These are phyloP conservation scores for Laodelphax striatellus DNA, from an alignment of 1,140 invertebrate genomes.

Conservation along the genomic window DNA sequence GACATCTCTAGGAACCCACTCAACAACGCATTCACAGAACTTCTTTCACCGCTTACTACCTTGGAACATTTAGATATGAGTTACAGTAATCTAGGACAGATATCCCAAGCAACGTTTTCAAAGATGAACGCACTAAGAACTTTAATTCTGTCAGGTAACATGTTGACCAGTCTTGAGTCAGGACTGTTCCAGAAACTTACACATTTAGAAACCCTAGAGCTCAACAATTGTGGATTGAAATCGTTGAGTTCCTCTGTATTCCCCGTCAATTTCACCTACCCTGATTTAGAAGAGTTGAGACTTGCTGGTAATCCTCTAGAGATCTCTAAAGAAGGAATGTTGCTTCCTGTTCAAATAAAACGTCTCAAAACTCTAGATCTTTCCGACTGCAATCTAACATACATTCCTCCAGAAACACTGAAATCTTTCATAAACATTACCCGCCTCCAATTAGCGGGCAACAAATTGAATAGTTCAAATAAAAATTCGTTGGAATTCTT, in stretches of 20 bases:
- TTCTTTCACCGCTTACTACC: constrained; percentile 50
- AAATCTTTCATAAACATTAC: constrained; percentile 47
- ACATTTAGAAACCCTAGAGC: constrained; percentile 48
- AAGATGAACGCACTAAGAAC: constrained; percentile 54
- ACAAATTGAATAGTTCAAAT: constrained; percentile 36
- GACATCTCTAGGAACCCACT: constrained; percentile 29
- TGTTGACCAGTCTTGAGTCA: constrained; percentile 49
- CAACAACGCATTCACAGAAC: constrained; percentile 50
- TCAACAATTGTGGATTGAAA: constrained; percentile 53
- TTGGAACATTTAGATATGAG: constrained; percentile 61
- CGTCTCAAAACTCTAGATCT: constrained; percentile 49
- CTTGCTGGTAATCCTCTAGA: constrained; percentile 53
- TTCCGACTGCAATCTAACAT: constrained; percentile 48
- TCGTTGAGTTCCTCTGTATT: constrained; percentile 50
- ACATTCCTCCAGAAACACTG: constrained; percentile 47
- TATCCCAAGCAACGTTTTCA: constrained; percentile 51
- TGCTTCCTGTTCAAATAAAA: constrained; percentile 50
- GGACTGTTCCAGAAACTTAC: constrained; percentile 56
- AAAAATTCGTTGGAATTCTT: constrained; percentile 41
- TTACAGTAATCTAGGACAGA: constrained; percentile 52
- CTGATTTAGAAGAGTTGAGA: constrained; percentile 52
- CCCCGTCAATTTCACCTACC: constrained; percentile 48
- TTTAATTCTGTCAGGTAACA: constrained; percentile 54
- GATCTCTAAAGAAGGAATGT: constrained; percentile 34
- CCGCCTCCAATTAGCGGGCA: constrained; percentile 46